Evolutionary conservation across 2,113 vertebrate species (phyloP).

Genomic region (Bufo bufo): DNA sequence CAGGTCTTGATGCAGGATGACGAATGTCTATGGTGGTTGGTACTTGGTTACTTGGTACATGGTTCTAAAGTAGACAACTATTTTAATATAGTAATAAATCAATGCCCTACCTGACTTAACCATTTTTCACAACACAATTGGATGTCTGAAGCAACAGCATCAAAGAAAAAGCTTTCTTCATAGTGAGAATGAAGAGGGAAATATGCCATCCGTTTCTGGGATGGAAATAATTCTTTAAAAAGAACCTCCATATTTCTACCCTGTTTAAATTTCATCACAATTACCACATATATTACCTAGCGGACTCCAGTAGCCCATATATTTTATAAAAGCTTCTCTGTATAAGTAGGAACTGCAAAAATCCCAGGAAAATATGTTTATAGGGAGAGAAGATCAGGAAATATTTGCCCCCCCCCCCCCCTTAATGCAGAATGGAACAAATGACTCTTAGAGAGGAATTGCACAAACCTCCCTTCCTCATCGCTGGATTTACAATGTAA

Average conservation of each 20-base stretch:
- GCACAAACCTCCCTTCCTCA: neutral
- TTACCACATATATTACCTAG: neutral
- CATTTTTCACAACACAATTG: neutral
- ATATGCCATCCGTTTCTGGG: neutral
- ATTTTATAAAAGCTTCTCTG: neutral
- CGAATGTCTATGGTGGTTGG: neutral
- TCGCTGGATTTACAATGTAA: neutral
- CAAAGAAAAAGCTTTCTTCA: no score
- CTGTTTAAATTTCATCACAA: neutral
- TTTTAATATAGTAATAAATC: neutral
- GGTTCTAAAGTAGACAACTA: neutral
- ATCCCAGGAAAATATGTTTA: neutral
- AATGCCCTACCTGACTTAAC: neutral
- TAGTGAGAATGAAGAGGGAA: no score
- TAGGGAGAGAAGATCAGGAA: neutral
- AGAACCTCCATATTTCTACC: neutral
- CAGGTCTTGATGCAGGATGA: neutral
- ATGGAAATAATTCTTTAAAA: neutral
- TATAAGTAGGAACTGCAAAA: neutral
- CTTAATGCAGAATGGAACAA: neutral
- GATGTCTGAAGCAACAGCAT: no score
- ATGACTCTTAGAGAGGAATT: neutral
- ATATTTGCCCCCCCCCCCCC: neutral
- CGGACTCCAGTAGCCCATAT: neutral
- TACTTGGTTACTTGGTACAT: neutral